Evolutionary conservation across 2,113 vertebrate genomes (phyloP), one percentile per base, ranked within the genome.

Genomic region (Pavo muticus): DNA sequence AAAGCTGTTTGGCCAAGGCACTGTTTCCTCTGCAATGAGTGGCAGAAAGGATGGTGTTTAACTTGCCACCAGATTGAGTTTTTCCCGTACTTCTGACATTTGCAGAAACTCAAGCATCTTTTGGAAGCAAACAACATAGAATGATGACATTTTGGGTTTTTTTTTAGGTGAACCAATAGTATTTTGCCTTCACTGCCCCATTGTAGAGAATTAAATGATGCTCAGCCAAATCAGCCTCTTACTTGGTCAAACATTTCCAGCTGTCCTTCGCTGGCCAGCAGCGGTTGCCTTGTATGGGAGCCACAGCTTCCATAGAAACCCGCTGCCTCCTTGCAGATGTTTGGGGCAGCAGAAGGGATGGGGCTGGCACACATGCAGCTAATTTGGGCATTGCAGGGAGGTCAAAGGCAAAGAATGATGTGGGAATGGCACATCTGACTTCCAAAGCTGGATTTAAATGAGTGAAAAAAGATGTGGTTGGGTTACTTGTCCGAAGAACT

Each of bases 191-290:
- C 23, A 8, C 9, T 18, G 12, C 4, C 25, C 3, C 11, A 8
- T 56, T 72, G 81, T 37, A 40, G 77, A 70, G 91, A 79, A 75
- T 40, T n/a, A 75, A 92, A 29, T 37, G 84, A 85, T 94, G 89
- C 84, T 70, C 89, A 87, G 91, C 93, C 96, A 97, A 96, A n/a
- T 96, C 65, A 75, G 65, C 40, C 77, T 94, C 96, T 95, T 95
- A 92, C 95, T 97, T 97, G 88, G 93, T 82, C 89, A 97, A 90
- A 82, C 30, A 82, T 82, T 84, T 69, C 87, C 88, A 90, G 85
- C 77, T 91, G 61, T 76, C 74, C 78, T 89, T 64, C 1, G 3
- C 59, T 92, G 94, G 54, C 78, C 9, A 2, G 90, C 82, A 95
- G 32, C 11, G 24, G 67, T 67, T 91, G 76, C 96, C 96, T 97